Base-by-base conservation (phyloP, 2,797 vertebrate genomes). In the Malacoraja senta region DNA sequence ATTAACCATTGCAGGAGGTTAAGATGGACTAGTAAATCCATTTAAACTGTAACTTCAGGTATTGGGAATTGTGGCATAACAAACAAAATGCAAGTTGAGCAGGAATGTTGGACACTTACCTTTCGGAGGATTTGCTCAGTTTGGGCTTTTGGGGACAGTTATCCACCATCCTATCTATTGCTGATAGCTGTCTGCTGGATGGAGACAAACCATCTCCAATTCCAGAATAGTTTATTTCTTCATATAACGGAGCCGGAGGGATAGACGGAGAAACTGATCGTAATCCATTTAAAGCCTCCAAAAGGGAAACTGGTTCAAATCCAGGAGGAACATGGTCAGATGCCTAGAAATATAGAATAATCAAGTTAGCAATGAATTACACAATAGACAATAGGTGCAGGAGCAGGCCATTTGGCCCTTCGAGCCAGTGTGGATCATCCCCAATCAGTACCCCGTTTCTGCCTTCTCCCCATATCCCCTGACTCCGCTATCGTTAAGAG, bases 221-320 rank as follows among this genome's bases (percentile, higher is more conserved):
- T 0, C 97, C 98, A 0, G 98, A 97, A 96, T 98, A 99, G 95
- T 96, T 98, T 95, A 99, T 98, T 79, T 99, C 98, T 0, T 99
- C 98, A 0, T 99, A 99, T 1, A 99, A 97, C 0, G 99, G 98
- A 0, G 98, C 98, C 0, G 98, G 98, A 0, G 98, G 98, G 93
- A 98, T 95, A 93, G 96, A 95, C 0, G 98, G 98, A 2, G 99
- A 98, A 93, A 97, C 95, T 0, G 99, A 97, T 32, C 97, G 96
- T 58, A 98, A 96, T 44, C 99, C 99, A 0, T 99, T 99, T 95
- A 99, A 96, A 0, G 99, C 99, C 94, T 99, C 99, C 13, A 99
- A 95, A 94, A 99, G 95, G 0, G 99, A 99, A 95, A 99, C 98
- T 94, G 99, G 99, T 95, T 99, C 99, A 0, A 99, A 99, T 94